These are phyloP conservation scores for Drosophila insularis DNA, from an alignment of 1,140 invertebrate genomes.

Conservation along the genomic window DNA sequence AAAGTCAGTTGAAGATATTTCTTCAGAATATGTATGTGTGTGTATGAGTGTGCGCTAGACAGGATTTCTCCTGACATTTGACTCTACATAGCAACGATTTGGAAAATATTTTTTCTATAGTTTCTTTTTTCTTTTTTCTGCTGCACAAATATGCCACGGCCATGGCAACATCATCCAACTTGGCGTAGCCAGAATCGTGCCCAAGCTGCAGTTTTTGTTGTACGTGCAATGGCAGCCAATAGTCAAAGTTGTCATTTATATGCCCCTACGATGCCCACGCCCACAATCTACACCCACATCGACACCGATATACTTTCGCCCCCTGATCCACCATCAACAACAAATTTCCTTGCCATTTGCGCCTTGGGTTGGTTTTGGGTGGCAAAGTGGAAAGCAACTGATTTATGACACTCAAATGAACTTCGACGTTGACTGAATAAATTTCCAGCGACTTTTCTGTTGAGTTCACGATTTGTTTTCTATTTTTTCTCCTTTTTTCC, in stretches of 20 bases:
- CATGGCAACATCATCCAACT: slow-evolving; percentile 26
- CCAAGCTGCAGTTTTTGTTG: slow-evolving; percentile 70
- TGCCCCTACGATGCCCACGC: slow-evolving; percentile 28
- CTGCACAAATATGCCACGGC: slow-evolving; percentile 52
- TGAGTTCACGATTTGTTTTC: slow-evolving; percentile 55
- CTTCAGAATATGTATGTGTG: slow-evolving; percentile 35
- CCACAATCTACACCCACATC: neutral
- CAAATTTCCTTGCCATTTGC: slow-evolving; percentile 25
- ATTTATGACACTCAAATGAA: slow-evolving; percentile 80
- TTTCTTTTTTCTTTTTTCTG: slow-evolving; percentile 8
- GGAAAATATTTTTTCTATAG: slow-evolving; percentile 51
- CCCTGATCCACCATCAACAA: neutral
- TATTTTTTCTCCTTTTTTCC: slow-evolving; percentile 29
- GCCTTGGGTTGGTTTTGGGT: slow-evolving; percentile 11
- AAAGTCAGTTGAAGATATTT: slow-evolving; percentile 41
- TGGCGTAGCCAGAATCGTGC: slow-evolving; percentile 50
- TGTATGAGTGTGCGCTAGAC: slow-evolving; percentile 19
- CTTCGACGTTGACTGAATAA: slow-evolving; percentile 77
- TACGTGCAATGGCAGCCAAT: slow-evolving; percentile 68
- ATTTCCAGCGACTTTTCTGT: slow-evolving; percentile 62
- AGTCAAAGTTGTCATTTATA: slow-evolving; percentile 73
- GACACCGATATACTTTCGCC: neutral
- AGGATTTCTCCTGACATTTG: slow-evolving; percentile 67
- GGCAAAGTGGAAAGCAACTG: slow-evolving; percentile 53
- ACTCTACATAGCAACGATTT: slow-evolving; percentile 50